Base-by-base conservation (phyloP, 2,113 vertebrate genomes). In the Podocnemis expansa region DNA sequence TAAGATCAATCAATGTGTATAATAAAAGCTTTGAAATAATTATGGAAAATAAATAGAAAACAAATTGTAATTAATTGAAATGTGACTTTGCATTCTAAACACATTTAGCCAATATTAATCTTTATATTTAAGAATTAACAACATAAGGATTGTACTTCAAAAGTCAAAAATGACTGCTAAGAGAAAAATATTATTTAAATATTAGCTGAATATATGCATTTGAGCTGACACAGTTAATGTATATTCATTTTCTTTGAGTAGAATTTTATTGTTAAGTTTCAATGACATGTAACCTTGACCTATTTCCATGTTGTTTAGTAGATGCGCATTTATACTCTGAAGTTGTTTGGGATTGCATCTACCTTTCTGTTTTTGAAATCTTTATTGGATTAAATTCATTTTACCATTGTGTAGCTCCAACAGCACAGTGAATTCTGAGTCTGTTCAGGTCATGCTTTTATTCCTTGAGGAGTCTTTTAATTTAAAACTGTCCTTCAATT, bases 271-370 rank as follows among this genome's bases (percentile, higher is more conserved):
- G 1, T 75, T 25, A 34, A 41, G 1, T 38, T 93, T 85, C 7
- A 5, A 91, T 91, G 22, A 51, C 4, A 8, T 47, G 25, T 81
- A 78, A 52, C 60, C 10, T 10, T 6, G 47, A 17, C 3, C 76
- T 54, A 75, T 31, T 60, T 52, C 54, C 2, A 43, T 0, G 3
- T 38, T 1, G 16, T 93, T 63, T 82, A 5, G 1, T 88, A 85
- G 56, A 84, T 49, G 1, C 0, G 0, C 31, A 6, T 47, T 7
- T 76, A 25, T 80, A 51, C 25, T n/a, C 9, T 43, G 2, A 5
- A 89, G 76, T 70, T 75, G 38, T 73, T 90, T 91, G 79, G 27
- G 79, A 14, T 4, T 58, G 27, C 1, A 21, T 31, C 4, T 82
- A 78, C 54, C 0, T 75, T 86, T 89, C 12, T 49, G 6, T 4